Evolutionary conservation across 2,888 invertebrate genomes (phyloP).

Genomic region (Oscheius onirici): DNA sequence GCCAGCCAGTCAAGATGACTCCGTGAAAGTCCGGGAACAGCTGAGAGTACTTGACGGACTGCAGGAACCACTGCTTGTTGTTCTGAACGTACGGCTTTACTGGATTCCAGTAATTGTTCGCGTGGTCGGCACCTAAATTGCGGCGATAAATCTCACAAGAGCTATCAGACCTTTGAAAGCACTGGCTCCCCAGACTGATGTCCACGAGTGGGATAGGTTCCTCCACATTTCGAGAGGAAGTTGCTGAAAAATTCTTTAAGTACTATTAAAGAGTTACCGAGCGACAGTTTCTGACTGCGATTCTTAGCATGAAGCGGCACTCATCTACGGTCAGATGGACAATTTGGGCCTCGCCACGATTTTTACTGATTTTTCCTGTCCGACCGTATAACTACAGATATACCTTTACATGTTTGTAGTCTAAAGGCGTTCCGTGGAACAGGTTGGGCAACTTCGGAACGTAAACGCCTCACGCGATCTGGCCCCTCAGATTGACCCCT

Average conservation of each 20-base stretch:
- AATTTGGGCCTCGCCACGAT: no score
- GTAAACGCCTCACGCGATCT: no score
- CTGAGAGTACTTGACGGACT: conserved; percentile 47
- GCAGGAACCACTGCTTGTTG: conserved; percentile 55
- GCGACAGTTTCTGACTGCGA: no score
- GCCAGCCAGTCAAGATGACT: conserved; percentile 61
- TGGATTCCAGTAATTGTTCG: conserved; percentile 48
- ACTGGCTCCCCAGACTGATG: conserved; percentile 80
- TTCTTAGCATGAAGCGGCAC: no score
- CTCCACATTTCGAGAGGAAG: conserved; percentile 56
- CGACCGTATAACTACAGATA: no score
- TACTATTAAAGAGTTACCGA: background rate
- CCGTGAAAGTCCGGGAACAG: conserved; percentile 48
- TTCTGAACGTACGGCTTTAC: conserved; percentile 56
- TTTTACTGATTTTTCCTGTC: no score
- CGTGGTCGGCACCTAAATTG: conserved; percentile 55
- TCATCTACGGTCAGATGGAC: no score
- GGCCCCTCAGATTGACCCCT: no score
- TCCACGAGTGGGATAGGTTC: conserved; percentile 75
- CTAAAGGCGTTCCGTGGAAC: no score
- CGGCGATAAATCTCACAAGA: no score
- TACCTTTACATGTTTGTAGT: no score
- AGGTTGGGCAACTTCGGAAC: no score
- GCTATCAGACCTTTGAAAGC: conserved; percentile 78
- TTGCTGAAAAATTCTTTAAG: conserved; percentile 30